Percentiles rank a stretch among this genome's conserved stretches.
phyloP scores from a whole-genome alignment of 2,888 invertebrate genomes.

The Teleiodes luculella region DNA sequence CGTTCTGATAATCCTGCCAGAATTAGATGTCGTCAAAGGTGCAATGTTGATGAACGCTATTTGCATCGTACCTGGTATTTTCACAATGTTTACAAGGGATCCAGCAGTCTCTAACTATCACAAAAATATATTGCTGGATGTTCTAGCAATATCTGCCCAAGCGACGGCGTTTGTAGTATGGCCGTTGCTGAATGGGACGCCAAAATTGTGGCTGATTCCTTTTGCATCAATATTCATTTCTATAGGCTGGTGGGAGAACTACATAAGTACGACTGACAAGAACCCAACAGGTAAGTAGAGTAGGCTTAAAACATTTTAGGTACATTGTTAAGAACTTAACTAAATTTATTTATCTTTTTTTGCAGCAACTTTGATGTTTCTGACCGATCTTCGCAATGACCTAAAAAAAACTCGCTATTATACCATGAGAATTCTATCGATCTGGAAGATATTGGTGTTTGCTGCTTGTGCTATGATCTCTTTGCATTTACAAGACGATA shows the following conservation, averaged over 20 bases:
- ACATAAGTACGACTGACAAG: conserved; percentile 66
- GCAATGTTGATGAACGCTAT: conserved; percentile 91
- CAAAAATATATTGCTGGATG: conserved; percentile 72
- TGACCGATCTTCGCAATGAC: conserved; percentile 67
- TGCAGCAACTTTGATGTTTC: conserved; percentile 54
- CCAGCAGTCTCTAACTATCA: conserved; percentile 48
- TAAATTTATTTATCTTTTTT: conserved; percentile 21
- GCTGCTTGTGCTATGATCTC: conserved; percentile 81
- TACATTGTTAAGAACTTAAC: neutral
- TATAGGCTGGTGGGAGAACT: conserved; percentile 92
- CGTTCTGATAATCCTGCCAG: conserved; percentile 86
- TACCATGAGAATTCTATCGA: conserved; percentile 84
- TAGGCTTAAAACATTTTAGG: conserved; percentile 7
- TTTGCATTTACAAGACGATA: conserved; percentile 63
- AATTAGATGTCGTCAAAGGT: conserved; percentile 88
- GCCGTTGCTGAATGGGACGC: conserved; percentile 77
- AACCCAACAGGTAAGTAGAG: conserved; percentile 50
- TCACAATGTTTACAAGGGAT: conserved; percentile 78
- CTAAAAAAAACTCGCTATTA: conserved; percentile 84
- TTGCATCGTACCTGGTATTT: conserved; percentile 88
- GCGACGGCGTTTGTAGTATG: conserved; percentile 83
- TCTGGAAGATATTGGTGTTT: conserved; percentile 88
- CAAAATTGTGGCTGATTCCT: conserved; percentile 80
- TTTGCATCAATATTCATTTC: conserved; percentile 83
- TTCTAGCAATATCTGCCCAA: conserved; percentile 81